phyloP scores from a whole-genome alignment of 2,113 vertebrate species.

The Gallinago paraguaiae region DNA sequence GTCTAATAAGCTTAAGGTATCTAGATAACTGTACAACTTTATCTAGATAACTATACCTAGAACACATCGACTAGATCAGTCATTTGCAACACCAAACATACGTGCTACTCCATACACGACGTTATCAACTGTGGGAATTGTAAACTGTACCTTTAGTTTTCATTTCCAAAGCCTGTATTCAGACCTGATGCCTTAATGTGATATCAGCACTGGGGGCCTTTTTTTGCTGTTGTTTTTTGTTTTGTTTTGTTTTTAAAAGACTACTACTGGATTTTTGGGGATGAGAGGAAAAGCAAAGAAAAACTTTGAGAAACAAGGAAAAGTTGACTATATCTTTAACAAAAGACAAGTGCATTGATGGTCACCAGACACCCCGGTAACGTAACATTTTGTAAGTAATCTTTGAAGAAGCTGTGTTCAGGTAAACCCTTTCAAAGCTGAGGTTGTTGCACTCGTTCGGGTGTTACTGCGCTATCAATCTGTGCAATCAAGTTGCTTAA shows the following conservation, averaged over 20 bases:
- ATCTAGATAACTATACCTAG: neutral
- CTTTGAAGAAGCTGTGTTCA: neutral
- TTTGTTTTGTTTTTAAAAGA: neutral
- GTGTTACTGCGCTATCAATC: neutral
- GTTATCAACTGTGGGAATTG: neutral
- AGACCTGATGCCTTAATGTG: neutral
- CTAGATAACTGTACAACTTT: neutral
- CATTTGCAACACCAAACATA: neutral
- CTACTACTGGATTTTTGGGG: neutral
- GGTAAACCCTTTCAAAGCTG: neutral
- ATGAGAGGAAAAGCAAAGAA: neutral
- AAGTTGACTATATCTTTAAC: neutral
- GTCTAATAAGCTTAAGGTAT: neutral
- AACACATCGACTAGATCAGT: neutral
- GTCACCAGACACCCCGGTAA: neutral
- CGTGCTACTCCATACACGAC: fast-evolving
- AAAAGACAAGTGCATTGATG: neutral
- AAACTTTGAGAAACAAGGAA: neutral
- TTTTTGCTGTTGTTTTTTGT: no score
- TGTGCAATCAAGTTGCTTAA: neutral
- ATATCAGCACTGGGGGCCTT: neutral
- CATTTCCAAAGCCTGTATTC: neutral
- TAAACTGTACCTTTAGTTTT: neutral
- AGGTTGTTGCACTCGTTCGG: neutral
- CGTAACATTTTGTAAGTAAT: neutral